Base-by-base conservation (phyloP, 2,888 invertebrate species). In the Smittia sp. region DNA sequence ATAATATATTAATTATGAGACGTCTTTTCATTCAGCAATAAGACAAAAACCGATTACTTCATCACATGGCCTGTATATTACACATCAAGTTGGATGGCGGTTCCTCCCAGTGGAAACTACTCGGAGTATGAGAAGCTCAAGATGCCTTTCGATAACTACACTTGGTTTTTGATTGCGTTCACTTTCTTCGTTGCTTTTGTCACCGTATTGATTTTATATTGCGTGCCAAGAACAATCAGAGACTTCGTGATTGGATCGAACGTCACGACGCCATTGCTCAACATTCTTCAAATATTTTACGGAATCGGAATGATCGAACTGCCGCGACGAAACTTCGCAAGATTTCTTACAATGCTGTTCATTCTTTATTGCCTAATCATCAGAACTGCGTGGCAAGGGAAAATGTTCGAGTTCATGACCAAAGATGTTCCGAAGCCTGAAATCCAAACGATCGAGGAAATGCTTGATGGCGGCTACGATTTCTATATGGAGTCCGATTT, bases 361-460 rank as follows among this genome's bases (percentile, higher is more conserved):
- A 7, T 62, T 3, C 3, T 58, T 0, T 62, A 27, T 11, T 72
- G 62, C 18, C 7, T 72, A 13, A 62, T 72, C n/a, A 15, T 72
- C 15, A 24, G 72, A 3, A 32, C 58, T n/a, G n/a, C 39, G 11
- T 72, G 52, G 32, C 58, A 72, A 72, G 72, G 72, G 13, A 54
- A 32, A 15, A 18, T 72, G 2, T 72, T 20, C 18, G 58, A 72
- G 3, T 13, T n/a, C 13, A 15, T 72, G 15, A 18, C 25, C 1
- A 58, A 54, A 13, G 58, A 39, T 15, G 24, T 32, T 2, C 4
- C 7, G 1, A 62, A 58, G 15, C 72, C 58, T 25, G 15, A 24
- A 38, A 39, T 32, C 2, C 9, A 7, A 3, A 18, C 72, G 20
- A 72, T 72, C 13, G 24, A 39, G 13, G 72, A 72, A 62, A 62